phyloP scores from a whole-genome alignment of 1,140 invertebrate genomes.

The Hormaphis cornu region DNA sequence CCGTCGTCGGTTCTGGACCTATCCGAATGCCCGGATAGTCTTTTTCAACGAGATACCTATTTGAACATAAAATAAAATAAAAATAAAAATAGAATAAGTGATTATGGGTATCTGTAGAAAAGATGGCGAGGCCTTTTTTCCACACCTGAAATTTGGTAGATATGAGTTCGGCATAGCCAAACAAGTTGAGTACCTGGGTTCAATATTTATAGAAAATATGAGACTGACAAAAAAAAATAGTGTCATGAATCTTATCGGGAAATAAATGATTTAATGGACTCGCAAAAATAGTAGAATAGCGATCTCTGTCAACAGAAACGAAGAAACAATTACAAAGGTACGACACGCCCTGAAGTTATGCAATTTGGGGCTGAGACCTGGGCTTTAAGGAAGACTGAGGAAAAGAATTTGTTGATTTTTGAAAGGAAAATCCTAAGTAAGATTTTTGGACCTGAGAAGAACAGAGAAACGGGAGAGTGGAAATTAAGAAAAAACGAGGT shows the following conservation, averaged over 20 bases:
- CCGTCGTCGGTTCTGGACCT: conserved; percentile 93
- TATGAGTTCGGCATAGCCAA: not conserved
- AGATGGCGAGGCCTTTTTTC: not conserved
- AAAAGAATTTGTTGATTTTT: too few species aligned
- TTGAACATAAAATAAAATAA: not conserved
- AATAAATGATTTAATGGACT: not conserved
- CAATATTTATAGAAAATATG: not conserved
- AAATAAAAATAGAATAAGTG: not conserved
- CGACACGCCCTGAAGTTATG: too few species aligned
- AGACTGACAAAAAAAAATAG: not conserved
- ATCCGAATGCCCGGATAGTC: conserved; percentile 93
- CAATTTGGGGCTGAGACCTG: too few species aligned
- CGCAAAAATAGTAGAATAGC: not conserved
- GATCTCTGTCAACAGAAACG: not conserved
- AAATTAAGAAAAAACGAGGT: too few species aligned
- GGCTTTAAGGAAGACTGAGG: too few species aligned
- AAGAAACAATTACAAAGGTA: not conserved
- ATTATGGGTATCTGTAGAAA: not conserved
- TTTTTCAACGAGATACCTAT: conserved; percentile 70
- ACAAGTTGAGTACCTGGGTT: not conserved
- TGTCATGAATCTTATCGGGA: too few species aligned
- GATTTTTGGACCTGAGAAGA: too few species aligned
- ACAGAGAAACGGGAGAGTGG: too few species aligned
- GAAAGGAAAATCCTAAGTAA: too few species aligned
- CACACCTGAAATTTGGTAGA: not conserved